These are phyloP conservation scores for Xiphias gladius DNA, from an alignment of 2,113 vertebrate genomes.

Conservation along the genomic window DNA sequence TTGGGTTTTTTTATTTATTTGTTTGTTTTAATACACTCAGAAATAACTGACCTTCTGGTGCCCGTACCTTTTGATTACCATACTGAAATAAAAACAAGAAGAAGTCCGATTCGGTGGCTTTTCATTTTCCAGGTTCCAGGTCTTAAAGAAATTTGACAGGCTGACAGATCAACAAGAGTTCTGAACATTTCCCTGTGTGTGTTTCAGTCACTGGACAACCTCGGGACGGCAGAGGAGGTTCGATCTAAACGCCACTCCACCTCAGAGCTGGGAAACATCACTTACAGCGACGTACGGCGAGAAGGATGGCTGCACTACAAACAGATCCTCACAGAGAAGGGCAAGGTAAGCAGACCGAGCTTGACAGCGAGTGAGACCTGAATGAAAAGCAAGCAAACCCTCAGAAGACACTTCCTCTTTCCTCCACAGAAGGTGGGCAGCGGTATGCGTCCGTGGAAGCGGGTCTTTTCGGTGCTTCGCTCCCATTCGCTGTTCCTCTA, in stretches of 20 bases:
- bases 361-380: not conserved
- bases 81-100: no score
- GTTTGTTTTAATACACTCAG: not conserved
- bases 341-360: conserved; percentile 87
- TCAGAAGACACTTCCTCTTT: not conserved
- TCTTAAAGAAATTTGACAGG: not conserved
- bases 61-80: not conserved
- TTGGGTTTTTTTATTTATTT: no score
- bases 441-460: conserved; percentile 95
- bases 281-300: conserved; percentile 90
- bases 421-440: conserved; percentile 92
- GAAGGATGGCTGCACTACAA: conserved; percentile 98
- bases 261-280: conserved; percentile 92
- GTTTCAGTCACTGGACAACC: conserved; percentile 92
- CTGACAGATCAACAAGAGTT: not conserved
- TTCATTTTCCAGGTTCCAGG: no score
- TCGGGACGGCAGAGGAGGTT: conserved; percentile 90
- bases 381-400: not conserved
- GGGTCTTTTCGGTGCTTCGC: conserved; percentile 92
- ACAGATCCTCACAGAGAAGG: conserved; percentile 97
- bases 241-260: conserved; percentile 94
- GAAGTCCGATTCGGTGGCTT: not conserved
- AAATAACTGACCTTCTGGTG: not conserved
- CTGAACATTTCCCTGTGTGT: not conserved
- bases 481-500: conserved; percentile 93